These are phyloP conservation scores for Adrianichthys oophorus DNA, from an alignment of 2,797 vertebrate species.

Conservation along the genomic window DNA sequence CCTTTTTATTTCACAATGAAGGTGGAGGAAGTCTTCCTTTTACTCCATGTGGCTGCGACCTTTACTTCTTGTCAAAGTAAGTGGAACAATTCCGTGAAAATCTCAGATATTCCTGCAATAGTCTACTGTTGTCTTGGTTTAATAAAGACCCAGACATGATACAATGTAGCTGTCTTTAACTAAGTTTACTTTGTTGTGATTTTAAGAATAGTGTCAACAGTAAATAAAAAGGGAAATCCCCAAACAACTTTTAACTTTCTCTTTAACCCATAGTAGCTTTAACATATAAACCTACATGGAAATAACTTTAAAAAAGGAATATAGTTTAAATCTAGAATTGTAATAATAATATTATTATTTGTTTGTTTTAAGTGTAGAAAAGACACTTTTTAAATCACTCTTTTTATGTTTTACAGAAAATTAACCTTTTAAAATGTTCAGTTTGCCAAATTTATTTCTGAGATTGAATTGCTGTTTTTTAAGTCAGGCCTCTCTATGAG, in stretches of 20 bases:
- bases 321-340: no score
- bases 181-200: not conserved
- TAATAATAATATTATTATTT: not conserved
- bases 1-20: not conserved
- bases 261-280: no score
- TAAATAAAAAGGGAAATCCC: no score
- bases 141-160: no score
- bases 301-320: not conserved
- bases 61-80: slow-evolving; percentile 52
- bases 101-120: slow-evolving; percentile 2
- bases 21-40: slow-evolving; percentile 12
- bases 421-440: no score
- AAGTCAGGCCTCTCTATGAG: no score
- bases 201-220: no score
- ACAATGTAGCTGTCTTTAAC: no score
- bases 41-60: slow-evolving; percentile 2
- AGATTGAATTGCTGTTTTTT: not conserved
- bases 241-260: no score
- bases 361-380: not conserved
- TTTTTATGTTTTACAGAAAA: no score
- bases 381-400: not conserved
- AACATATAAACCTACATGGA: not conserved
- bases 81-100: slow-evolving; percentile 25
- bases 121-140: not conserved
- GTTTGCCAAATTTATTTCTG: not conserved